Evolutionary conservation across 2,888 invertebrate species (phyloP), one percentile per base, ranked within the genome.

Genomic region (Barypeithes pellucidus): DNA sequence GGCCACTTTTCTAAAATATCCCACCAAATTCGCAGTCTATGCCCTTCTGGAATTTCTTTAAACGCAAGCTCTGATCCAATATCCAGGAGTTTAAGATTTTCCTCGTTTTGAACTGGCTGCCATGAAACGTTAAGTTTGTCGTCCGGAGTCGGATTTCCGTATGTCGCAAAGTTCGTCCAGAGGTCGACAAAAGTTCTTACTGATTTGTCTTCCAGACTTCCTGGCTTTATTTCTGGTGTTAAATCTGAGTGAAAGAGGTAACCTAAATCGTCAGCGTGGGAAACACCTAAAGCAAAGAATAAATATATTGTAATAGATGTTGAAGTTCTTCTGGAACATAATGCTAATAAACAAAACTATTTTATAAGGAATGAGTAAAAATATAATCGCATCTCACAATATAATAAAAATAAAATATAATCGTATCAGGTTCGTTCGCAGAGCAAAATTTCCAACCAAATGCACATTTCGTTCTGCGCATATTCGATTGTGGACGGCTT

Each of bases 11-110:
- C 39, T 3, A 22, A 41, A 11, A 71, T 47, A 47, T 59, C 36
- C 22, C 24, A 14, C 82, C 82, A 83, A 73, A 82, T 81, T 14
- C 65, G 47, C 77, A 82, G 77, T 63, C 81, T 69, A 7, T n/a
- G 14, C 16, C 43, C 16, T 9, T 80, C 76, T 0, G 82, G 80
- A 72, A 81, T 78, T 5, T 14, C 43, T 14, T 70, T 70, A 33
- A 80, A 65, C n/a, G 22, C 73, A 5, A 81, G 61, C 16, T 78
- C 65, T 20, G 77, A 67, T n/a, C 78, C 80, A 54, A 83, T 80
- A 45, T 80, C 78, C 45, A 82, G 45, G 73, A 77, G 80, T 61
- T 72, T 50, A 11, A 77, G 39, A 3, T 63, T 18, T 2, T 77
- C 59, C 12, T 77, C 59, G 20, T 73, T 70, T 16, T 75, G 66